Conservation (phyloP, 2,113 vertebrate species). For the Sapajus apella region DNA sequence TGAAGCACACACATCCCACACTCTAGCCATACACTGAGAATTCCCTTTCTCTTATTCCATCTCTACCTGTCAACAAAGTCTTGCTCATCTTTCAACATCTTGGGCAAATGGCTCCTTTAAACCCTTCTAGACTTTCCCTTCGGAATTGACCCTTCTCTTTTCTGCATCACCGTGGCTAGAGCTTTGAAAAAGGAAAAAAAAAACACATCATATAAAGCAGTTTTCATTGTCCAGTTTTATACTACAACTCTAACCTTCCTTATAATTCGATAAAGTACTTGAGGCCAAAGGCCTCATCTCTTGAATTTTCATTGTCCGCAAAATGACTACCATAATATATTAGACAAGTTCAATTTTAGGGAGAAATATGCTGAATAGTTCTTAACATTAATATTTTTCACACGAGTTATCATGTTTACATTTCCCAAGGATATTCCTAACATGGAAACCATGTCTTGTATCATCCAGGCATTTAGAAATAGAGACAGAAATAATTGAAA, state of each 20-base stretch:
- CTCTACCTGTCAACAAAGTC: neutral
- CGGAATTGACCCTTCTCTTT: conserved; percentile 20
- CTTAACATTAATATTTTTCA: neutral
- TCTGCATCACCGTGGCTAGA: neutral
- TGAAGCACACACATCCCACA: neutral
- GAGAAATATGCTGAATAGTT: neutral
- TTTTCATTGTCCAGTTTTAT: neutral
- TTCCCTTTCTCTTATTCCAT: neutral
- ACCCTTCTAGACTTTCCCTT: neutral
- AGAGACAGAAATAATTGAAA: neutral
- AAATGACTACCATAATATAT: neutral
- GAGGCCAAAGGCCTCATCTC: neutral
- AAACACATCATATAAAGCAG: neutral
- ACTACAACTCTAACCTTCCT: neutral
- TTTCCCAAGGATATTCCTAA: neutral
- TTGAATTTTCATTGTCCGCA: neutral
- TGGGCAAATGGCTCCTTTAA: neutral
- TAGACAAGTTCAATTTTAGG: neutral
- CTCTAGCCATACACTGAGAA: neutral
- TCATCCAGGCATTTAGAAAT: neutral
- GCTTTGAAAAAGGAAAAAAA: neutral
- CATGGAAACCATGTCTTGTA: neutral
- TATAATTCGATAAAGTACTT: neutral
- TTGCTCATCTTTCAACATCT: neutral
- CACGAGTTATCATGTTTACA: neutral